Evolutionary conservation across 2,888 invertebrate species (phyloP), one percentile per base, ranked within the genome.

Genomic region (Gisinianus flammeolus): DNA sequence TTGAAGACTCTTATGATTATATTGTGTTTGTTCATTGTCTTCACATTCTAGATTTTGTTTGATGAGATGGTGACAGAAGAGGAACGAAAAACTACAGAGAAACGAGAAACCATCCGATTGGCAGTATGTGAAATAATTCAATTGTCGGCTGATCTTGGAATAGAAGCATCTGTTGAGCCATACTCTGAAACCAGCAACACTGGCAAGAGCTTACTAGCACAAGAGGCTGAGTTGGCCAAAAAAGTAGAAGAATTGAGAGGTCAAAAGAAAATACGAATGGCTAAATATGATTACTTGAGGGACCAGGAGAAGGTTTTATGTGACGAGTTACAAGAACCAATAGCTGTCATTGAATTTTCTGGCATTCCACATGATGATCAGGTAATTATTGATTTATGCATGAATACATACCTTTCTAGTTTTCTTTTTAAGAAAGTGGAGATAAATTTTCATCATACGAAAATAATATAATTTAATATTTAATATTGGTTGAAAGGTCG

Each of bases 281-380:
- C 77, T 26, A 58, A 70, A 26, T 77, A 70, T 35, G 70, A 77
- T 44, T 77, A 58, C 33, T 77, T 77, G 28, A 33, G 77, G 12
- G 77, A 77, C 8, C 77, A 71, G 24, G 77, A 77, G 33, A 35
- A 70, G 33, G 22, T 77, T 26, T 22, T 77, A 2, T 77, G 77
- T 22, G 77, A 77, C 0, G 70, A 77, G 58, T 28, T 77, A 16
- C 10, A 56, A 28, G 77, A 77, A n/a, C 64, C 62, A 28, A 35
- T 54, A 22, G 64, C 77, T 16, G 44, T 64, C 31, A 77, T 77
- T 33, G n/a, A 2, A n/a, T 77, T 71, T 30, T 22, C 22, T 35
- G 77, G 77, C 0, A 77, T 77, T 44, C 77, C 77, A 19, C 77
- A 77, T 71, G 77, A 77, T 70, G 64, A 77, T 62, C 77, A 77